A percentile compares a stretch with the other conserved stretches of the same genome.
These are phyloP conservation scores for Pteromalus puparum DNA, from an alignment of 1,140 invertebrate genomes.

Conservation along the genomic window DNA sequence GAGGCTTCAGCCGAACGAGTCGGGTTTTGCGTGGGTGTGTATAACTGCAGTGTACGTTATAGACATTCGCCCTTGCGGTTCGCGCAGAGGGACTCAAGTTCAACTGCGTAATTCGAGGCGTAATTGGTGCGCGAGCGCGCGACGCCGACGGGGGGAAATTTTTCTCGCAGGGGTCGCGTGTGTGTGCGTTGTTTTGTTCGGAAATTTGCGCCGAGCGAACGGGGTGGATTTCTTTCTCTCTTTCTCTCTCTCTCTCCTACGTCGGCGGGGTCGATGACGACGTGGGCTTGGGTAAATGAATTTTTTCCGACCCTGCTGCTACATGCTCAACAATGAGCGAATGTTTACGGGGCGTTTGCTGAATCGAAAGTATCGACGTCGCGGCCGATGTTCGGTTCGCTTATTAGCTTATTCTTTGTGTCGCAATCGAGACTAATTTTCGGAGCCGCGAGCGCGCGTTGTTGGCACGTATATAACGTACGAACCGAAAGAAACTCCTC, in stretches of 20 bases:
- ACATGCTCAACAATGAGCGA: no score
- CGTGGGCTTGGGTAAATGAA: no score
- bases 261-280: not conserved
- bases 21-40: not conserved
- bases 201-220: not conserved
- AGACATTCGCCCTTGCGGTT: not conserved
- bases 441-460: no score
- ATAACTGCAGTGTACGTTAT: not conserved
- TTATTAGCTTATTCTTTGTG: no score
- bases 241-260: not conserved
- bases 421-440: no score
- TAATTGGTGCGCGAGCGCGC: conserved; percentile 14
- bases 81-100: not conserved
- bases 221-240: not conserved
- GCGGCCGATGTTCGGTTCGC: no score
- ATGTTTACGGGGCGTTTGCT: no score
- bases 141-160: not conserved
- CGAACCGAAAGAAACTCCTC: no score
- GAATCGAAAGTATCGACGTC: no score
- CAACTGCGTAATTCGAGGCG: conserved; percentile 10
- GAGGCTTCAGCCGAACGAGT: no score
- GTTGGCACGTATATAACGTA: no score
- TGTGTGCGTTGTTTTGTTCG: not conserved
- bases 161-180: not conserved
- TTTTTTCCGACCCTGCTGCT: no score